Percentiles rank a stretch among this genome's conserved stretches.
These are phyloP conservation scores for Scomberomorus guttatus DNA, from an alignment of 2,797 vertebrate genomes.

Conservation along the genomic window DNA sequence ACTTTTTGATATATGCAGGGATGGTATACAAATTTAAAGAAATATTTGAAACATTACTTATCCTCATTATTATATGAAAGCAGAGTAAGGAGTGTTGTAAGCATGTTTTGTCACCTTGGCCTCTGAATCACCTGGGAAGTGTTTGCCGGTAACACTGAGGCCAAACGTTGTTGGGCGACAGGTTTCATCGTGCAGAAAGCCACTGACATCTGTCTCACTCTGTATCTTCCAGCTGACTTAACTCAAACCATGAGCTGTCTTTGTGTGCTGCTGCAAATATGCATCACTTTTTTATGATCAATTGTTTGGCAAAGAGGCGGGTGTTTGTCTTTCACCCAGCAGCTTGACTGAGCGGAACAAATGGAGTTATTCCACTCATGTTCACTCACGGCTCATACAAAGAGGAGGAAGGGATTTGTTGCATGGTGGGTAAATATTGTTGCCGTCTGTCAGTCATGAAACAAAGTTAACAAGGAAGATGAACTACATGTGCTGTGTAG, in stretches of 20 bases:
- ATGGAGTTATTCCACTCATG: slow-evolving; percentile 76
- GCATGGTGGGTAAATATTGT: slow-evolving; percentile 69
- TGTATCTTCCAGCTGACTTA: slow-evolving; percentile 77
- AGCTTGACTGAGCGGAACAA: slow-evolving; percentile 66
- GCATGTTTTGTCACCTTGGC: slow-evolving; percentile 20
- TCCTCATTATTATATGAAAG: background rate
- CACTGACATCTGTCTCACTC: slow-evolving; percentile 76
- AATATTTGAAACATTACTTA: background rate
- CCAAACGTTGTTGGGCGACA: slow-evolving; percentile 51
- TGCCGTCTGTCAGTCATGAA: slow-evolving; percentile 61
- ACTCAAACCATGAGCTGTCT: slow-evolving; percentile 60
- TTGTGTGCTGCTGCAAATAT: slow-evolving; percentile 49
- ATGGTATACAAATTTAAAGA: background rate
- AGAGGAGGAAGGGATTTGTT: slow-evolving; percentile 52
- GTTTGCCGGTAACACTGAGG: slow-evolving; percentile 44
- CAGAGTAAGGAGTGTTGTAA: background rate
- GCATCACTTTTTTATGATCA: slow-evolving; percentile 33
- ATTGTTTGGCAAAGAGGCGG: slow-evolving; percentile 48
- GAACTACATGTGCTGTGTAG: slow-evolving; percentile 22
- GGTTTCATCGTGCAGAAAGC: slow-evolving; percentile 61
- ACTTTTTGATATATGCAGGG: background rate
- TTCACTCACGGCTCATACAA: slow-evolving; percentile 63
- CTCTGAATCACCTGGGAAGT: slow-evolving; percentile 52
- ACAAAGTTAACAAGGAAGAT: slow-evolving; percentile 24
- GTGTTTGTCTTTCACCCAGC: slow-evolving; percentile 76